These are phyloP conservation scores for Drosophila putrida DNA, from an alignment of 2,888 invertebrate genomes.

Conservation along the genomic window DNA sequence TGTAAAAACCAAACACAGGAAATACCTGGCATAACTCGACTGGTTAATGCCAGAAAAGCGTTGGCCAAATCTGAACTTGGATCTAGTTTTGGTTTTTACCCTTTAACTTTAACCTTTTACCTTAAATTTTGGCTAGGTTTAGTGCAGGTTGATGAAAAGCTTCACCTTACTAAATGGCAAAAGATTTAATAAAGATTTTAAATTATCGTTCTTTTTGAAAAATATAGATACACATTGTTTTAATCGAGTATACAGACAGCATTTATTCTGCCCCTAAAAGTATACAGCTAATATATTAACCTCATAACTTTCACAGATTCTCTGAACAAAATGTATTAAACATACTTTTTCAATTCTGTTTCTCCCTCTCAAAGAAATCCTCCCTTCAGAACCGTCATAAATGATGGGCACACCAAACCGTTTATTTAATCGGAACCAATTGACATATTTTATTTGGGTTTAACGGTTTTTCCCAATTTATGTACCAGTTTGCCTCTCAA, in stretches of 20 bases:
- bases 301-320: not conserved
- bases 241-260: not conserved
- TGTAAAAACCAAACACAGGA: constrained; percentile 12
- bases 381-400: not conserved
- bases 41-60: constrained; percentile 3
- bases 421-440: constrained; percentile 42
- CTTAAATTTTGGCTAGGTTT: not conserved
- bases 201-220: no score
- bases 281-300: not conserved
- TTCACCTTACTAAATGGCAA: no score
- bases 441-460: constrained; percentile 51
- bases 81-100: not conserved
- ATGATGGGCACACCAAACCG: constrained; percentile 15
- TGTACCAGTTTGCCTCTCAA: constrained; percentile 44
- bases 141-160: not conserved
- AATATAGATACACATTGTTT: no score
- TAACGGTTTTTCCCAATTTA: constrained; percentile 44
- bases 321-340: not conserved
- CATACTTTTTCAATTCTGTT: not conserved
- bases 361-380: not conserved
- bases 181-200: no score
- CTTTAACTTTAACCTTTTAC: not conserved
- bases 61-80: not conserved
- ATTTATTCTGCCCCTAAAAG: not conserved
- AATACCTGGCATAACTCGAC: not conserved